Percentiles rank a stretch among this genome's conserved stretches.
phyloP scores from a whole-genome alignment of 2,113 vertebrate genomes.

The Tachysurus fulvidraco region DNA sequence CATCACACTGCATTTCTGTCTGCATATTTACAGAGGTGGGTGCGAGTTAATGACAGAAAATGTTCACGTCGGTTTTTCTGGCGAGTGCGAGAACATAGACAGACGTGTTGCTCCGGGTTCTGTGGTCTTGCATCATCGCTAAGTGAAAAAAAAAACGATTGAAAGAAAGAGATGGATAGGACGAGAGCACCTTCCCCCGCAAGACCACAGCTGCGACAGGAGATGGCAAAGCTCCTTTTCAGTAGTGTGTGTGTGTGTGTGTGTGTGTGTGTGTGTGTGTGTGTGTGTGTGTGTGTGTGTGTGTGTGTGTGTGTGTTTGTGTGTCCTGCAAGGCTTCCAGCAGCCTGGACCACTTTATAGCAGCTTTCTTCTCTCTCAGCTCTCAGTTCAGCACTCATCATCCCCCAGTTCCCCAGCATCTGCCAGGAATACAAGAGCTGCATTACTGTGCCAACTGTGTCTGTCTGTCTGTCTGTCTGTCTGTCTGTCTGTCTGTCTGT shows the following conservation, averaged over 20 bases:
- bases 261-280: constrained; percentile 9
- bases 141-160: constrained; percentile 67
- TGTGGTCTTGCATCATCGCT: constrained; percentile 75
- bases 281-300: constrained; percentile 17
- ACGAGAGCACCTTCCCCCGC: constrained; percentile 53
- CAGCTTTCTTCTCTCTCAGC: constrained; percentile 25
- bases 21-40: constrained; percentile 70
- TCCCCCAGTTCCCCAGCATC: constrained; percentile 5
- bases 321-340: constrained; percentile 39
- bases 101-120: constrained; percentile 73
- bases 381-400: constrained; percentile 41
- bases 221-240: constrained; percentile 52
- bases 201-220: constrained; percentile 45
- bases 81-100: constrained; percentile 71
- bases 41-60: constrained; percentile 76
- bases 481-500: constrained; percentile 15
- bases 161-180: neutral
- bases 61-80: constrained; percentile 71
- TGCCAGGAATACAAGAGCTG: constrained; percentile 34
- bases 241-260: constrained; percentile 7
- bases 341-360: constrained; percentile 49
- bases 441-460: constrained; percentile 37
- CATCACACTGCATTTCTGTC: constrained; percentile 73
- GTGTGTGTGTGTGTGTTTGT: constrained; percentile 16
- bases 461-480: constrained; percentile 26